Conservation (phyloP, 2,888 invertebrate genomes). For the Linyphia triangularis region DNA sequence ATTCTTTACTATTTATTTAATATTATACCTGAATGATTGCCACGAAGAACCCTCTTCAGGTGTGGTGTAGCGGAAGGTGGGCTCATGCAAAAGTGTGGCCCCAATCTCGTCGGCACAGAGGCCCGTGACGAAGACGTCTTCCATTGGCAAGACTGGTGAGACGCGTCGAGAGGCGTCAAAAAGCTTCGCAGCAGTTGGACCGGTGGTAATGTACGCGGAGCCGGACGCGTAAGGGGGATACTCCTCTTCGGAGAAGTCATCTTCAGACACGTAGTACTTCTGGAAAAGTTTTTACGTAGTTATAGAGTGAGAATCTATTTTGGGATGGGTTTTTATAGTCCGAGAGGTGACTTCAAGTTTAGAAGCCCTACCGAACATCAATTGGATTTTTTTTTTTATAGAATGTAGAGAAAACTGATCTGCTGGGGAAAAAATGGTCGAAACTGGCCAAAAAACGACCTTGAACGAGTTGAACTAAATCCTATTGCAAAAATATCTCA, state of each 20-base stretch:
- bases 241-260: conserved; percentile 75
- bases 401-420: no score
- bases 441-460: no score
- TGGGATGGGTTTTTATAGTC: no score
- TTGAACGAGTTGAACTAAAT: no score
- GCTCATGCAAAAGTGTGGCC: conserved; percentile 76
- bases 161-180: conserved; percentile 76
- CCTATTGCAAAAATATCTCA: no score
- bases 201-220: conserved; percentile 78
- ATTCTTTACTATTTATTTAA: no score
- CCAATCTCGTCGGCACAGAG: conserved; percentile 78
- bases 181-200: conserved; percentile 77
- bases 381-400: no score
- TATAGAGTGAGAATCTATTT: no score
- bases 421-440: no score
- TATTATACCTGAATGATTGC: conserved; percentile 40
- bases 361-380: no score
- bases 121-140: conserved; percentile 80
- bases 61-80: conserved; percentile 15
- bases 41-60: conserved; percentile 19
- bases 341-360: no score
- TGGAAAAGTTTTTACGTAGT: no score
- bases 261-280: conserved; percentile 78
- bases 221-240: conserved; percentile 80
- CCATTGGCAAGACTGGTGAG: conserved; percentile 78